Base-by-base conservation (phyloP, 2,888 invertebrate genomes). In the Holacanthella duospinosa region DNA sequence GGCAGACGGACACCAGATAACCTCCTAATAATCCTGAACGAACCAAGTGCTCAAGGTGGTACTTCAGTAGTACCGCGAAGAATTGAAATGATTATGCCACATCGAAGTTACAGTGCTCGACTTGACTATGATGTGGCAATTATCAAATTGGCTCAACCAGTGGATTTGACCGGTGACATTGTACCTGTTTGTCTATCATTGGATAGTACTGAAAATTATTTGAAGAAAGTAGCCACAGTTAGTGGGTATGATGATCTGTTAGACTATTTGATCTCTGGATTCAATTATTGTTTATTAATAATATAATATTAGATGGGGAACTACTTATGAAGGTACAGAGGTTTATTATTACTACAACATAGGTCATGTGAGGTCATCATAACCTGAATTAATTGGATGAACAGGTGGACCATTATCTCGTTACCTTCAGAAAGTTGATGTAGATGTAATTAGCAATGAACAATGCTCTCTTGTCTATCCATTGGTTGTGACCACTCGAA, bases 81-180 rank as follows among this genome's bases (percentile, higher is more conserved):
- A 9, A 71, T 74, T 6, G 75, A 75, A 55, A 63, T 66, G 1
- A 69, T 75, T 16, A 74, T 75, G 55, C 63, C 68, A n/a, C 71
- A 75, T 54, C 63, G 70, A 55, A 74, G 73, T 1, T 76, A 75
- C 59, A 74, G 73, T 36, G 76, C 64, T 12, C 56, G 69, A n/a
- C 56, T 73, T 26, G 73, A 73, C 48, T 71, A 78, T 66, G 79
- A 79, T 66, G 77, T 78, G 24, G 79, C 79, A 19, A 66, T 79
- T 2, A 70, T 79, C 2, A 74, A 75, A 61, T 67, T 79, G n/a
- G 60, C 58, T 12, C 66, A 66, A 4, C 68, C 67, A 1, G 65
- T 75, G 1, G 66, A 66, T 16, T 71, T 74, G 43, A 64, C 66
- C 2, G 36, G 55, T 2, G 61, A 59, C 24, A 70, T 75, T 19